phyloP scores from a whole-genome alignment of 2,888 invertebrate genomes.

The Cataglyphis rosenhaueri region DNA sequence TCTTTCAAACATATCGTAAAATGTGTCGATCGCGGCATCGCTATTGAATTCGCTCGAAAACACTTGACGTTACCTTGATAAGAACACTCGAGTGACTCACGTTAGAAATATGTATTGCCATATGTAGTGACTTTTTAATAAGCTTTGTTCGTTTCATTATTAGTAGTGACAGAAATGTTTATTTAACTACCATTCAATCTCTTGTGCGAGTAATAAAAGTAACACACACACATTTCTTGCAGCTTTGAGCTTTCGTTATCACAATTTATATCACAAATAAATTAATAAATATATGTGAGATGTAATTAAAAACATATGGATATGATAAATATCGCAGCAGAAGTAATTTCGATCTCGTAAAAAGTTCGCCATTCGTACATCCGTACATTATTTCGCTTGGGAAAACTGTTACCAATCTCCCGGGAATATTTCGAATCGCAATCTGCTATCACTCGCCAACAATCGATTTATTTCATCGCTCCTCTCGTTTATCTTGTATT shows the following conservation, averaged over 20 bases:
- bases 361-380: not conserved
- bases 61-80: conserved; percentile 49
- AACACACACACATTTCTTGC: not conserved
- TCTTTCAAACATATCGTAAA: conserved; percentile 1
- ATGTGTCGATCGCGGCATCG: not conserved
- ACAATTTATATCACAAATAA: not conserved
- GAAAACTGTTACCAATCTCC: conserved; percentile 26
- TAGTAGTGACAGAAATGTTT: not conserved
- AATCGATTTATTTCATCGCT: conserved; percentile 47
- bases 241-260: not conserved
- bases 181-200: not conserved
- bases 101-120: not conserved
- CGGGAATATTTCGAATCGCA: conserved; percentile 46
- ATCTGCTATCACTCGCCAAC: conserved; percentile 51
- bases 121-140: not conserved
- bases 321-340: not conserved
- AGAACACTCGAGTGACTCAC: conserved; percentile 37
- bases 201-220: not conserved
- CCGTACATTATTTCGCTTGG: conserved; percentile 25
- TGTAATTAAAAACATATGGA: not conserved
- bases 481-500: conserved; percentile 49
- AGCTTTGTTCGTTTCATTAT: not conserved
- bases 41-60: conserved; percentile 27
- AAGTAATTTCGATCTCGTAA: conserved; percentile 30
- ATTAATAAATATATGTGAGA: not conserved